Evolutionary conservation across 2,888 invertebrate species (phyloP), one percentile per base, ranked within the genome.

Genomic region (Acholoe squamosa): DNA sequence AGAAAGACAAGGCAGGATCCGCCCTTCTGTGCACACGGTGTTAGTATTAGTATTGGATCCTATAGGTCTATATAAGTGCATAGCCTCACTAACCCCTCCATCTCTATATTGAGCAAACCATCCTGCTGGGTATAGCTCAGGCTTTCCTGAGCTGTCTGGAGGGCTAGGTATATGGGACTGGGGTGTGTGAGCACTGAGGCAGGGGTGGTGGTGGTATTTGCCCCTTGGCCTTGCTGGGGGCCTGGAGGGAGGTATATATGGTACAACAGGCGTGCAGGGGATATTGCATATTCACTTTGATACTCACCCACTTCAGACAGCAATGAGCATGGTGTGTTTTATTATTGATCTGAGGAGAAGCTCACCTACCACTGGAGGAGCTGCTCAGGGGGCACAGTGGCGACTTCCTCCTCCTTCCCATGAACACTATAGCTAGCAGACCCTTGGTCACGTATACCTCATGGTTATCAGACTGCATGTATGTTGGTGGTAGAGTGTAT

Each of bases 271-370:
- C 76, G 31, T 28, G 28, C n/a, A 19, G 31, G 43, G 43, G 43
- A 43, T 43, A 43, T 43, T 43, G 76, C 76, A 28, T 76, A 80
- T 80, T 80, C 80, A 80, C 80, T 80, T 80, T 80, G 80, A 80
- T 80, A 43, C 43, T 43, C n/a, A 34, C 19, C 80, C 16, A 19
- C 33, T 80, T 43, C 34, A 25, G 28, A 76, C 31, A 25, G 61
- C 25, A 61, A 61, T 76, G 76, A 76, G 76, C n/a, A n/a, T 25
- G 16, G 76, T n/a, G 31, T 0, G 31, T 16, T 76, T 76, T 25
- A 76, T 31, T 76, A 76, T 76, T 76, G 76, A 76, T 76, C 25
- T 76, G 76, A 31, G 76, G 28, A 76, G 31, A 5, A n/a, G 28
- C 25, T 25, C 25, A 28, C n/a, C 76, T 10, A 28, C 14, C 76